These are phyloP conservation scores for Bombus sibiricus DNA, from an alignment of 1,140 invertebrate genomes.

Conservation along the genomic window DNA sequence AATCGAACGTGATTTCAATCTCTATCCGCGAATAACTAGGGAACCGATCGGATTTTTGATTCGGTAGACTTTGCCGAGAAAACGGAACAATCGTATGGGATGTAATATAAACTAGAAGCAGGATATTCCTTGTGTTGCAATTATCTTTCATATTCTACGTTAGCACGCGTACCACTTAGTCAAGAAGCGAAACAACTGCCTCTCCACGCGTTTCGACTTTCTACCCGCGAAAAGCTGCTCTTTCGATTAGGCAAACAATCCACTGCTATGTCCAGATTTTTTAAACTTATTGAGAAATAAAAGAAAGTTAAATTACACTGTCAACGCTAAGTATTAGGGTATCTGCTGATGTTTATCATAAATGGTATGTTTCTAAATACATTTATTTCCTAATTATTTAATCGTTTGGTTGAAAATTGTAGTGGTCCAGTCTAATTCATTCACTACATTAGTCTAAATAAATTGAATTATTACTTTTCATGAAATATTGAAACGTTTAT, in stretches of 20 bases:
- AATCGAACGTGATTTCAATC: neutral
- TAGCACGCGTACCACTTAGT: slow-evolving; percentile 42
- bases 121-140: slow-evolving; percentile 25
- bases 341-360: neutral
- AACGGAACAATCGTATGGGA: neutral
- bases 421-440: too few relatives aligned
- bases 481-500: too few relatives aligned
- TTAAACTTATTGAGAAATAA: too few relatives aligned
- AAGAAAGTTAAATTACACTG: neutral
- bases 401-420: too few relatives aligned
- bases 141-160: slow-evolving; percentile 28
- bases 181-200: slow-evolving; percentile 58
- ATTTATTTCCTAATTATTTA: too few relatives aligned
- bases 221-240: slow-evolving; percentile 46
- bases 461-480: too few relatives aligned
- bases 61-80: neutral
- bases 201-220: slow-evolving; percentile 63
- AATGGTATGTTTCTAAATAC: too few relatives aligned
- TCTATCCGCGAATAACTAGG: neutral
- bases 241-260: neutral
- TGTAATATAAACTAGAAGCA: neutral
- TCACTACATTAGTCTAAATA: too few relatives aligned
- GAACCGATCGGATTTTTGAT: neutral
- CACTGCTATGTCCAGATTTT: neutral
- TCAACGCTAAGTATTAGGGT: neutral